Base-by-base conservation (phyloP, 2,888 invertebrate genomes). In the Hoplodrina ambigua region DNA sequence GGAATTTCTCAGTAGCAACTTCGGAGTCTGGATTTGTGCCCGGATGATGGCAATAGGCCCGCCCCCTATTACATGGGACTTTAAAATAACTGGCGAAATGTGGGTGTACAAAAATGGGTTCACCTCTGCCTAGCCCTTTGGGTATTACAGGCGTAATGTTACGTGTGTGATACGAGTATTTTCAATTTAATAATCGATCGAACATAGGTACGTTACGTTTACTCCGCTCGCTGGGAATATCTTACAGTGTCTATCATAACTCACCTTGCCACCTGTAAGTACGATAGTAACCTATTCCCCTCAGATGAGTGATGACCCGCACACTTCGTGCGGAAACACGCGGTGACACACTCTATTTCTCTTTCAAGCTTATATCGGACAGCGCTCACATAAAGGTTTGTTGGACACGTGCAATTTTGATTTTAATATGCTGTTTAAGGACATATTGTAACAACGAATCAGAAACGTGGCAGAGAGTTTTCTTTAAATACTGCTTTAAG, bases 321-420 rank as follows among this genome's bases (percentile, higher is more conserved):
- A 15, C 44, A 57, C n/a, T 25, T 19, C 56, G 60, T 69, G 52
- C 52, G 60, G 60, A 75, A 75, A 76, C 46, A 6, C 50, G 60
- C 19, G 50, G 46, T 68, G 59, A 75, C 59, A 75, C 41, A 69
- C 50, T 75, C 37, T 57, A 52, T 75, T 69, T 68, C 46, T 60
- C 59, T 56, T 52, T 56, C 20, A 60, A 13, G 52, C 52, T 52
- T 58, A 58, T 58, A 67, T 19, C 50, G 30, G 41, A 63, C 50
- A 37, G 19, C 20, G 44, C 15, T 41, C 37, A 59, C 33, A 25
- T 54, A 60, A 68, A 56, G 68, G 37, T 53, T 56, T 46, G 10
- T 19, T 44, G 33, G 20, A 25, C 58, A 44, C 13, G 13, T 4
- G 7, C 30, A 17, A 13, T 50, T 20, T 44, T 50, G 0, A 57